Percentiles rank a stretch among this genome's conserved stretches.
Conservation (phyloP, 2,113 vertebrate species). For the Opisthocomus hoazin region DNA sequence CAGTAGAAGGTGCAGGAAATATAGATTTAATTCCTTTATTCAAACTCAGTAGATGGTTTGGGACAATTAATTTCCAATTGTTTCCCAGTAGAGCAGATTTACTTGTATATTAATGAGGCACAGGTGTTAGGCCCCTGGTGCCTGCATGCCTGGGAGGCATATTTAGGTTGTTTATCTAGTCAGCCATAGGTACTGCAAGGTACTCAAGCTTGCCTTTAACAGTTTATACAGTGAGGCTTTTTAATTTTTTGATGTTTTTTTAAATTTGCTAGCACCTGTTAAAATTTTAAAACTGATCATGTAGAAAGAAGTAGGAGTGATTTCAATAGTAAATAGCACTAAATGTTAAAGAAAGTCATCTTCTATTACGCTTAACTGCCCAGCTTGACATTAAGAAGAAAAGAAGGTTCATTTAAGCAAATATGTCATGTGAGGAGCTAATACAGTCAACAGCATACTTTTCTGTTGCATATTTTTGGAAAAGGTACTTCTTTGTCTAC, state of each 20-base stretch:
- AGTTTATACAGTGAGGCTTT: constrained; percentile 77
- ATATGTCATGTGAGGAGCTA: constrained; percentile 62
- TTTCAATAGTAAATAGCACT: constrained; percentile 72
- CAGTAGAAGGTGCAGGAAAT: constrained; percentile 63
- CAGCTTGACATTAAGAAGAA: constrained; percentile 70
- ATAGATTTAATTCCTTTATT: constrained; percentile 76
- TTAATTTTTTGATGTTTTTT: constrained; percentile 72
- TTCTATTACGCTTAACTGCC: constrained; percentile 72
- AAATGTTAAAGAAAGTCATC: constrained; percentile 73
- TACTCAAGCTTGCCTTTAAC: constrained; percentile 78
- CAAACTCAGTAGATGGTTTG: constrained; percentile 79
- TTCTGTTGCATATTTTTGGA: constrained; percentile 66
- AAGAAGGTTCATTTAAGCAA: constrained; percentile 67
- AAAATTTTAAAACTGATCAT: constrained; percentile 80
- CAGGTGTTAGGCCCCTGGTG: constrained; percentile 85
- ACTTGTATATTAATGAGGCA: constrained; percentile 86
- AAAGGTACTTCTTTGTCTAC: constrained; percentile 68
- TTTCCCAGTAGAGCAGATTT: constrained; percentile 83
- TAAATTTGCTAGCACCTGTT: constrained; percentile 78
- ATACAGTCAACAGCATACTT: constrained; percentile 55
- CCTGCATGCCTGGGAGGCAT: constrained; percentile 79
- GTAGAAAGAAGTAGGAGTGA: constrained; percentile 73
- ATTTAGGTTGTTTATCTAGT: constrained; percentile 83
- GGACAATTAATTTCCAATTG: constrained; percentile 88
- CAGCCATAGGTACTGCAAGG: constrained; percentile 78